Base-by-base conservation (phyloP, 2,113 vertebrate species). In the Stictonetta naevosa region DNA sequence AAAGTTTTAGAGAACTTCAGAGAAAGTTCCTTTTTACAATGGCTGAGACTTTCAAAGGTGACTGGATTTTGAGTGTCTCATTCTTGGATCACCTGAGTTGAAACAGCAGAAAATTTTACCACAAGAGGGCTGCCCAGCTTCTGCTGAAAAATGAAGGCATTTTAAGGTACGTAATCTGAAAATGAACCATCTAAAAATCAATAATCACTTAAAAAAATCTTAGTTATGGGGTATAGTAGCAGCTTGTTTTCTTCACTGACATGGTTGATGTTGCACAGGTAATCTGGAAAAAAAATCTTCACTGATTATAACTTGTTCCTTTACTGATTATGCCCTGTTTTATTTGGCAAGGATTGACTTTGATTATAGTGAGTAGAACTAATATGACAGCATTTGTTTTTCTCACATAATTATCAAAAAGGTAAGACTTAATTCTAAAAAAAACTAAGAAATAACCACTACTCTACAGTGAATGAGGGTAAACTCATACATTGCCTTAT, bases 401-500 rank as follows among this genome's bases (percentile, higher is more conserved):
- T 69, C 52, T 77, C 20, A 25, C 12, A 26, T 21, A 88, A 82
- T 68, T 58, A 75, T 20, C 18, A 22, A 56, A 76, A 64, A 66
- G 11, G 26, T 5, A 3, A 34, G 31, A 33, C 2, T 40, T 73
- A 13, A 50, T 76, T 73, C 72, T 79, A 42, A 71, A 90, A 88
- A 42, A 67, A 90, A 88, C 33, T 42, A 36, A 11, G 5, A 62
- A 53, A 68, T 64, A 79, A 74, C 11, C 63, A 9, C 40, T 80
- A 23, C 8, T 88, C 21, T 40, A 14, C 10, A 42, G 4, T 0
- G 29, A 59, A 1, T 8, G 59, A 83, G 21, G 18, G 13, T 10
- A 79, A 1, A 1, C 21, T 83, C 34, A 25, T 12, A 62, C 9
- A 5, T 0, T 1, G 53, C 5, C 38, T 67, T 76, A 5, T 12